These are phyloP conservation scores for Apostichopus californicus DNA, from an alignment of 35 echinoderm and acorn worm species.

Conservation along the genomic window DNA sequence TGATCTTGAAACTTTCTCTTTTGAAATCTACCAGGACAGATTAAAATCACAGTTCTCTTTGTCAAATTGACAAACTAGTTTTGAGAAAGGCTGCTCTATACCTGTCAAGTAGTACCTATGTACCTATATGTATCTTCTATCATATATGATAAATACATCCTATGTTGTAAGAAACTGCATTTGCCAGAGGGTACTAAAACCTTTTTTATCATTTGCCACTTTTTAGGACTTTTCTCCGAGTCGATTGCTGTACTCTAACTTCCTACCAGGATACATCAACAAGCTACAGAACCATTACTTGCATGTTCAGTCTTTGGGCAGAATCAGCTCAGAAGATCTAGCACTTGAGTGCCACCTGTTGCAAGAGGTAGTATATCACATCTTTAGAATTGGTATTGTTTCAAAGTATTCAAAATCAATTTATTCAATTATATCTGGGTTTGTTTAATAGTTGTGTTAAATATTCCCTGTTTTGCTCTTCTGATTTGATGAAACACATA, in stretches of 20 bases:
- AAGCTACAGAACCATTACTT: constrained; percentile 19
- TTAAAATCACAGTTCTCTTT: no score
- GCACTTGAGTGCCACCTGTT: not conserved
- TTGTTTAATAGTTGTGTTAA: not conserved
- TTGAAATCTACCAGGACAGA: no score
- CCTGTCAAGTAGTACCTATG: no score
- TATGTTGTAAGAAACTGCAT: no score
- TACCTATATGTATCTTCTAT: no score
- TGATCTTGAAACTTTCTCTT: no score
- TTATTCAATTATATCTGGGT: not conserved
- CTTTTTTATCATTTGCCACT: not conserved
- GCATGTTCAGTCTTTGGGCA: not conserved
- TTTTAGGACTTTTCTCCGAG: constrained; percentile 35
- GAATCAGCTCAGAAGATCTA: not conserved
- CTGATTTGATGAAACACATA: no score
- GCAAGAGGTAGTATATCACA: constrained; percentile 8
- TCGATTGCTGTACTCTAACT: constrained; percentile 1
- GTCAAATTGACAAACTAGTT: no score
- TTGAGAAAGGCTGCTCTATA: no score
- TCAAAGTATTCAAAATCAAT: not conserved
- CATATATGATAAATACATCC: no score
- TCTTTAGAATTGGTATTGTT: not conserved
- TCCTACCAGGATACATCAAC: constrained; percentile 17
- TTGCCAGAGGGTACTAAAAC: no score
- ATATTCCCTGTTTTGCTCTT: no score